Percentiles rank a stretch among this genome's conserved stretches.
These are phyloP conservation scores for Byasa hedistus DNA, from an alignment of 2,888 invertebrate species.

Conservation along the genomic window DNA sequence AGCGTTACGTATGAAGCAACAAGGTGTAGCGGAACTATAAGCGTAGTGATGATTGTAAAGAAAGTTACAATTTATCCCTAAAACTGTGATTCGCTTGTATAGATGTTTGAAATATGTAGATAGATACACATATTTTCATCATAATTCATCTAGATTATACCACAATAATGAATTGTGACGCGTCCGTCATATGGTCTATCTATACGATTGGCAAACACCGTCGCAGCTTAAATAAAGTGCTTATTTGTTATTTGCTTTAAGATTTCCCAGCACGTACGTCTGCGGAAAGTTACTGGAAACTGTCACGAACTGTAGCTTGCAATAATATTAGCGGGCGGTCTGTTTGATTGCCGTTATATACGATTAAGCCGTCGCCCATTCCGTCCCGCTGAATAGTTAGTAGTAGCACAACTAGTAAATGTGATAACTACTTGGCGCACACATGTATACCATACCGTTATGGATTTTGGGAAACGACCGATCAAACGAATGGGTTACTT, in stretches of 20 bases:
- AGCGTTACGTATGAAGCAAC: too few species aligned
- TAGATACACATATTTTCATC: constrained; percentile 4
- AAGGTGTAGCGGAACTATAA: too few species aligned
- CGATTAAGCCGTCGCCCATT: constrained; percentile 12
- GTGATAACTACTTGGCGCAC: not conserved
- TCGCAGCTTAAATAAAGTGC: constrained; percentile 34
- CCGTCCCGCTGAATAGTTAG: constrained; percentile 3
- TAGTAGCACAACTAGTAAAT: not conserved
- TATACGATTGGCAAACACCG: constrained; percentile 19
- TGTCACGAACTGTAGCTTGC: constrained; percentile 34
- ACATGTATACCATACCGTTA: not conserved
- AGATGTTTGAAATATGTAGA: not conserved
- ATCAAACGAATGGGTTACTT: too few species aligned
- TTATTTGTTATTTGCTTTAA: constrained; percentile 40
- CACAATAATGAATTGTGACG: constrained; percentile 9
- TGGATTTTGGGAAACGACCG: too few species aligned
- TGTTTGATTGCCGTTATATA: constrained; percentile 13
- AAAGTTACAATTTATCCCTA: not conserved
- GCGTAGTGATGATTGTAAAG: not conserved
- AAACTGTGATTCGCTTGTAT: not conserved
- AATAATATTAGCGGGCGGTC: constrained; percentile 26
- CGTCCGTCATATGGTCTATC: constrained; percentile 4
- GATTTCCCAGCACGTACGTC: constrained; percentile 33
- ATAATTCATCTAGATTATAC: constrained; percentile 3
- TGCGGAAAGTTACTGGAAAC: constrained; percentile 37